These are phyloP conservation scores for Acrobasis repandana DNA, from an alignment of 2,888 invertebrate genomes.

Conservation along the genomic window DNA sequence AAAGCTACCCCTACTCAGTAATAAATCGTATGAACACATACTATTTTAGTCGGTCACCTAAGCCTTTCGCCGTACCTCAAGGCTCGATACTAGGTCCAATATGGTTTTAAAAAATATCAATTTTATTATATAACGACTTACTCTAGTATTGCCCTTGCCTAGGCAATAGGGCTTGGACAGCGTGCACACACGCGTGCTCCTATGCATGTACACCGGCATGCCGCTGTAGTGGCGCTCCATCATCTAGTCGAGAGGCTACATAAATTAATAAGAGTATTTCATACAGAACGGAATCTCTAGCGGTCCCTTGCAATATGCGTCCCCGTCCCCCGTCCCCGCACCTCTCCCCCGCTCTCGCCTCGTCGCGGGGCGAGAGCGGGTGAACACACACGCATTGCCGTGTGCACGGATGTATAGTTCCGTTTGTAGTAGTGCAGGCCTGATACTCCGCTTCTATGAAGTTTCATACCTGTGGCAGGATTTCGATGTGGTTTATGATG, in stretches of 20 bases:
- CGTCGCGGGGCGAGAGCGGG: too few relatives aligned
- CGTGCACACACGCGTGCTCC: slow-evolving; percentile 93
- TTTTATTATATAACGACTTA: slow-evolving; percentile 53
- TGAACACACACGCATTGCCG: too few relatives aligned
- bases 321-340: too few relatives aligned
- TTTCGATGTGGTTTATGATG: slow-evolving; percentile 95
- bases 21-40: not conserved
- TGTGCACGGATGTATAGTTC: too few relatives aligned
- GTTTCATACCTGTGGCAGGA: too few relatives aligned
- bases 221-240: slow-evolving; percentile 97
- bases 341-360: too few relatives aligned
- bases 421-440: too few relatives aligned
- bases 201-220: slow-evolving; percentile 97
- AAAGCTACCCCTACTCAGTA: not conserved
- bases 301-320: too few relatives aligned
- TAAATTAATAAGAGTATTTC: too few relatives aligned
- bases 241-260: slow-evolving; percentile 99
- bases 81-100: not conserved
- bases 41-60: not conserved
- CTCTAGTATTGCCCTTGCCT: slow-evolving; percentile 95
- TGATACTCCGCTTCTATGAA: too few relatives aligned
- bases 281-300: too few relatives aligned
- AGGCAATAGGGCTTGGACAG: slow-evolving; percentile 97
- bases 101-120: not conserved
- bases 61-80: not conserved